Conservation (phyloP, 2,888 invertebrate genomes). For the Parthenolecanium corni region DNA sequence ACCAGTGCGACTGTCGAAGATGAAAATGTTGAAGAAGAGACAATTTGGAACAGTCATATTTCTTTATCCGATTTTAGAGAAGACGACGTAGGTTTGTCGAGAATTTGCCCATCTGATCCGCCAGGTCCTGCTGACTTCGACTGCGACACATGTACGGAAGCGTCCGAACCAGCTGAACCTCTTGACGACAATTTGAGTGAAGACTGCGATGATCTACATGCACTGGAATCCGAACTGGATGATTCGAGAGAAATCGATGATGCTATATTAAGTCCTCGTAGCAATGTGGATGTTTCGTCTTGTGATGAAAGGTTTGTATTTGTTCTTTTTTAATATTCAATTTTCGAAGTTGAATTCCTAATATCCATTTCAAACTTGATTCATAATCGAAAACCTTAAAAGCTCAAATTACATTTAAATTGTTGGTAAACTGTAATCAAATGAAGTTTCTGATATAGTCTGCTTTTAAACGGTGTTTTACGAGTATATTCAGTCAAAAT, state of each 20-base stretch:
- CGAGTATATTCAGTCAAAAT: too few relatives aligned
- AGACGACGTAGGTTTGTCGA: constrained; percentile 1
- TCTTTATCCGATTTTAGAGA: neutral
- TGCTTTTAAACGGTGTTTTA: too few relatives aligned
- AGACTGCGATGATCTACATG: neutral
- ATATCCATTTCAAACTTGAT: too few relatives aligned
- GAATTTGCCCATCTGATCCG: neutral
- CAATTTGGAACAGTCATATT: neutral
- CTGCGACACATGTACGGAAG: neutral
- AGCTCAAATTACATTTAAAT: too few relatives aligned
- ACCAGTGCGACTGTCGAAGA: neutral
- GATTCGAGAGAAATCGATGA: constrained; percentile 4
- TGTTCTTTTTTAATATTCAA: neutral
- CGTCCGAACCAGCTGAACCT: neutral
- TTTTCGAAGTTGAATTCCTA: too few relatives aligned
- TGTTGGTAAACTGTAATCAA: too few relatives aligned
- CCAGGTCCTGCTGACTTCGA: neutral
- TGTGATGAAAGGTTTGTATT: constrained; percentile 19
- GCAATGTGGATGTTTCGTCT: constrained; percentile 14
- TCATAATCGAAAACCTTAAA: too few relatives aligned
- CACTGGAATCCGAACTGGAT: constrained; percentile 12
- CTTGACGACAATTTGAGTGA: constrained; percentile 5
- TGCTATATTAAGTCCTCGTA: constrained; percentile 4
- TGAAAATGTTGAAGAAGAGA: too few relatives aligned
- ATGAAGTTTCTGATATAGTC: too few relatives aligned